Evolutionary conservation across 2,797 vertebrate species (phyloP).

Genomic region (Dermochelys coriacea): DNA sequence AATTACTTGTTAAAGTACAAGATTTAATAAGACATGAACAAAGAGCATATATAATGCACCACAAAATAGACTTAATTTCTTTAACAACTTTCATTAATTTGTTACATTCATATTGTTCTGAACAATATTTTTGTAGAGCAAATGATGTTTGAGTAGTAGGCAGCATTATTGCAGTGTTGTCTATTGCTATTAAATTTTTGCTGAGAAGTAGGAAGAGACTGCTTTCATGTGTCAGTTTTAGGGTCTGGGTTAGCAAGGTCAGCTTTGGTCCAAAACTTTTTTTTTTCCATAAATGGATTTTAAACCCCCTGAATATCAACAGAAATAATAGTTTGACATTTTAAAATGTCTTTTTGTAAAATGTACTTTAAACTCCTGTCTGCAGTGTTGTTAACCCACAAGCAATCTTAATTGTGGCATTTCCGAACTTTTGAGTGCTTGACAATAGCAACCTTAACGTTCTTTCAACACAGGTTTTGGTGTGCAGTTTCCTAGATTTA

Average conservation of each 20-base stretch:
- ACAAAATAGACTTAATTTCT: neutral
- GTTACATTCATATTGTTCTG: neutral
- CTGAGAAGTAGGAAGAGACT: neutral
- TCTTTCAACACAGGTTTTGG: neutral
- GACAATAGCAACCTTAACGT: neutral
- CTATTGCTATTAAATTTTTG: neutral
- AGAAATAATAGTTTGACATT: neutral
- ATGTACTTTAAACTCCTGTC: neutral
- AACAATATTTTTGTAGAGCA: neutral
- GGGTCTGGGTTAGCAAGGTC: neutral
- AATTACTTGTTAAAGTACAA: neutral
- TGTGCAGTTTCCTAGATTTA: neutral
- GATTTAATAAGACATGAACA: too few relatives aligned
- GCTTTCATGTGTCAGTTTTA: neutral
- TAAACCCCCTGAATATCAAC: neutral
- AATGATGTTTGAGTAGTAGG: neutral
- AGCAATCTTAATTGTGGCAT: neutral
- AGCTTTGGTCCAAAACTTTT: neutral
- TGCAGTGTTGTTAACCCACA: neutral
- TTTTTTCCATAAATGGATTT: neutral
- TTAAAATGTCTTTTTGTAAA: neutral
- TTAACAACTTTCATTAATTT: neutral
- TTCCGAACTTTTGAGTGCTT: neutral
- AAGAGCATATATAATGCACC: neutral
- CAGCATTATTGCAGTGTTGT: neutral